Conservation (phyloP, 1,140 invertebrate genomes). For the Mizuhopecten yessoensis region DNA sequence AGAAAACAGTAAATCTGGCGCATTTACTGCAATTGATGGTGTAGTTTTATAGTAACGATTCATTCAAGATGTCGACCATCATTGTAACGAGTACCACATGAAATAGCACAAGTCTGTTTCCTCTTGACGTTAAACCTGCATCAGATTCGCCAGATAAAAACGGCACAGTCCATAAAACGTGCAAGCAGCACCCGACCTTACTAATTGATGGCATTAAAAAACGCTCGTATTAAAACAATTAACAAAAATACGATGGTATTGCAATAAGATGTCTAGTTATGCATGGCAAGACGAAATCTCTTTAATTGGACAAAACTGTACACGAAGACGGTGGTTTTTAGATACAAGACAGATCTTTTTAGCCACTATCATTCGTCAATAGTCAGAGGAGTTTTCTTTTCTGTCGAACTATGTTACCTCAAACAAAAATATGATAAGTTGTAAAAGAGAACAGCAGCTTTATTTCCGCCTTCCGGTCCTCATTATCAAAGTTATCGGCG, state of each 20-base stretch:
- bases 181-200: background rate
- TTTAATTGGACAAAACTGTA: background rate
- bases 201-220: background rate
- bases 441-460: background rate
- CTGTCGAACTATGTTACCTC: background rate
- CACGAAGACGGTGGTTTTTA: background rate
- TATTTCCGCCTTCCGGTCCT: background rate
- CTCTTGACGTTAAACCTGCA: background rate
- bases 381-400: too few species aligned
- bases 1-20: background rate
- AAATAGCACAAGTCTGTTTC: background rate
- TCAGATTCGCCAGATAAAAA: background rate
- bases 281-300: slow-evolving; percentile 2
- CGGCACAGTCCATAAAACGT: background rate
- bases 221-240: slow-evolving; percentile 6
- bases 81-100: slow-evolving; percentile 3
- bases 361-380: too few species aligned
- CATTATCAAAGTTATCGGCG: background rate
- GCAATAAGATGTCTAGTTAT: background rate
- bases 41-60: slow-evolving; percentile 16
- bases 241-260: background rate
- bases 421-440: background rate
- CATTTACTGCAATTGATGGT: slow-evolving; percentile 8
- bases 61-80: slow-evolving; percentile 23
- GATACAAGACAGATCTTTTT: background rate